phyloP scores from a whole-genome alignment of 2,113 vertebrate species.

The Rhinoptilus africanus region DNA sequence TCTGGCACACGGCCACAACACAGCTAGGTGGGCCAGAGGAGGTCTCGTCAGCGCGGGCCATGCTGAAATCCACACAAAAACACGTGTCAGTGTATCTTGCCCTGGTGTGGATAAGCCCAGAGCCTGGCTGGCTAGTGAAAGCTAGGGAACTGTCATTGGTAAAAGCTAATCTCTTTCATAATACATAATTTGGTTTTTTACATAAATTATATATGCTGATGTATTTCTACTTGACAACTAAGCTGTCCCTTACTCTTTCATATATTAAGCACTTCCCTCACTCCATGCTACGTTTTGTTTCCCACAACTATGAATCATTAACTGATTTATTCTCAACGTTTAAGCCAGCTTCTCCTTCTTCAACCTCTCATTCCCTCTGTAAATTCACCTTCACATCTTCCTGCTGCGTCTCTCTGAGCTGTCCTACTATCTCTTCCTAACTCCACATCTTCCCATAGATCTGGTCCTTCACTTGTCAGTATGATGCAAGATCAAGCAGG shows the following conservation, averaged over 20 bases:
- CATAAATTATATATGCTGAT: not conserved
- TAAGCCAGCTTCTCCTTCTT: not conserved
- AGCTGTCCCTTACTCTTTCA: not conserved
- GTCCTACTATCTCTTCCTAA: not conserved
- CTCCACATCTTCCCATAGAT: not conserved
- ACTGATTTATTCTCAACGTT: not conserved
- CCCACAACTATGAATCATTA: not conserved
- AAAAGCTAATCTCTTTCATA: not conserved
- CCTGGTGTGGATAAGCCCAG: not conserved
- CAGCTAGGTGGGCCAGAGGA: not conserved
- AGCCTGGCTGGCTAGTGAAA: not conserved
- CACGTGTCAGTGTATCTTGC: not conserved
- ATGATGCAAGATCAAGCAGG: not conserved
- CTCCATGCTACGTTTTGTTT: not conserved
- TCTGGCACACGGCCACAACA: not conserved
- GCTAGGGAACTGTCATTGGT: not conserved
- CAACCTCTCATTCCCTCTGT: not conserved
- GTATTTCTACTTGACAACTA: not conserved
- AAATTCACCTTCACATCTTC: not conserved
- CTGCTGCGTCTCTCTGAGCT: not conserved
- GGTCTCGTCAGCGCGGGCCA: not conserved
- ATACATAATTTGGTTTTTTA: not conserved
- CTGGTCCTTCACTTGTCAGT: not conserved
- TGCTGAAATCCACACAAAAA: not conserved
- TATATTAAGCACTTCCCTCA: not conserved